These are phyloP conservation scores for Agapostemon virescens DNA, from an alignment of 2,888 invertebrate genomes.

Conservation along the genomic window DNA sequence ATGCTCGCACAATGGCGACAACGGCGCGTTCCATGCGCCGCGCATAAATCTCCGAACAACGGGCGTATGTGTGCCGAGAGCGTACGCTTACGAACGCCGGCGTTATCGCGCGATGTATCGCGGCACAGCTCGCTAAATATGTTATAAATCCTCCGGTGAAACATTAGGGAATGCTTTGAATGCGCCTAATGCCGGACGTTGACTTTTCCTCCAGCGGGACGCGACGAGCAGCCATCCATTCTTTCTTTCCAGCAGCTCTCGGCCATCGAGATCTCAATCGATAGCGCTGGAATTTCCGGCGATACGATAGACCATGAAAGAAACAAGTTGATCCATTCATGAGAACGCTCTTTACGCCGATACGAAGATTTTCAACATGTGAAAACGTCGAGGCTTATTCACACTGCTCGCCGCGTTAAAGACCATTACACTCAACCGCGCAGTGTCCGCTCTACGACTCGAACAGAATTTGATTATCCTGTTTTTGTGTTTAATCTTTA, in stretches of 20 bases:
- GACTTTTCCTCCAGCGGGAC: conserved; percentile 21
- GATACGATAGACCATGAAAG: conserved; percentile 4
- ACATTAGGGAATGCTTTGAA: conserved; percentile 71
- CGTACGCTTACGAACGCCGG: conserved; percentile 42
- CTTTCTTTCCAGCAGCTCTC: neutral
- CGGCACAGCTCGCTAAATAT: conserved; percentile 69
- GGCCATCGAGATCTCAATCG: conserved; percentile 25
- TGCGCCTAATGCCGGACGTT: conserved; percentile 64
- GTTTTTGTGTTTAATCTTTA: too few relatives aligned
- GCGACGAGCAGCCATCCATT: conserved; percentile 14
- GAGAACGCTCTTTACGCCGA: neutral
- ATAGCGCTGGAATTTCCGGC: conserved; percentile 37
- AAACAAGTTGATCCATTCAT: neutral
- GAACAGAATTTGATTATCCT: too few relatives aligned
- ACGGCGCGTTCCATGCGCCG: conserved; percentile 63
- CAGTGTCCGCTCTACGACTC: too few relatives aligned
- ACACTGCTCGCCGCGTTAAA: neutral
- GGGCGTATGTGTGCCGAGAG: conserved; percentile 44
- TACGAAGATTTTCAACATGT: neutral
- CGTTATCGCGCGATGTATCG: conserved; percentile 70
- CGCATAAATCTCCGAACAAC: conserved; percentile 74
- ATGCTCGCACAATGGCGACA: conserved; percentile 72
- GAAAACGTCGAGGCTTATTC: neutral
- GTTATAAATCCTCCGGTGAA: conserved; percentile 72
- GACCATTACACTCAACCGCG: too few relatives aligned